Evolutionary conservation across 2,797 vertebrate genomes (phyloP), one percentile per base, ranked within the genome.

Genomic region (Limosa lapponica): DNA sequence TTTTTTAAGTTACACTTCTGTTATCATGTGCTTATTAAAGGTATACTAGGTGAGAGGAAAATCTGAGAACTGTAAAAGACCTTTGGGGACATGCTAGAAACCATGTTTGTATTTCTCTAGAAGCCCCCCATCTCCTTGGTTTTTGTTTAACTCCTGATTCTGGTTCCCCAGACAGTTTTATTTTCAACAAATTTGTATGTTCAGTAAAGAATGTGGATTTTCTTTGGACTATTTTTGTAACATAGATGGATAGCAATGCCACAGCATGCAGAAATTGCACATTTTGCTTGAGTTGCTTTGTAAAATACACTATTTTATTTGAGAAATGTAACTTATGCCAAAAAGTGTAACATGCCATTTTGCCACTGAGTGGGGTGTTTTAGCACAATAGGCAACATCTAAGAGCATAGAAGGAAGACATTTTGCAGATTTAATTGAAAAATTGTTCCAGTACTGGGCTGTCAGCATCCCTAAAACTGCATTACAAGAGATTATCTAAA

Each of bases 161-260:
- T 89, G 83, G 74, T 87, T 93, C 72, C 92, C 95, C 75, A 80
- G 74, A 82, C 82, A 32, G 71, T 91, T 44, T n/a, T 96, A 69
- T 94, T 96, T 74, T 43, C 55, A 75, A 52, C 79, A 64, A 49
- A 79, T 91, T 93, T 89, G 22, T 94, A 49, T 51, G 75, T 78
- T 72, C 82, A 64, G 80, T 54, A 59, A 72, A 82, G 64, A 95
- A 90, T 87, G 69, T 90, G 87, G 70, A 58, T 61, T 69, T 92
- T 90, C 64, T 84, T 88, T 88, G 79, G 77, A 95, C 70, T 96
- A 83, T 95, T 96, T 93, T 96, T 95, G 67, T 97, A 95, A 93
- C 86, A 15, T 23, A 91, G 86, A 79, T 88, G 61, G 82, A 66
- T 78, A 93, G 77, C 66, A 93, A 66, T 87, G 94, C 86, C 88